Conservation (phyloP, 2,888 invertebrate species). For the Lathronympha strigana region DNA sequence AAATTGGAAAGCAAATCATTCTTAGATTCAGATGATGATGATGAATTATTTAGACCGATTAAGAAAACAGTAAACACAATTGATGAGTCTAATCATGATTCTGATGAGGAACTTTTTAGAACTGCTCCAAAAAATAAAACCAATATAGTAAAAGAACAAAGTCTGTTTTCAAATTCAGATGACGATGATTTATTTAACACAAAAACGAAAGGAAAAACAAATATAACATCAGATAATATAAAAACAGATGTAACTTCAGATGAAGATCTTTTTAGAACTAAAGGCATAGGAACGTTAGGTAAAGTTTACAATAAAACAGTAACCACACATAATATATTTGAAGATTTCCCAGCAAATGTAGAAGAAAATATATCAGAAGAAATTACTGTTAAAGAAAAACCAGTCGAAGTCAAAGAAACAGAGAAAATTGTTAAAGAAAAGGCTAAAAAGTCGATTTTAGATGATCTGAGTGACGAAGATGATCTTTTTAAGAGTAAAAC, state of each 20-base stretch:
- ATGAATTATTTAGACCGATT: conserved; percentile 32
- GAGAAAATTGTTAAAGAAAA: not conserved
- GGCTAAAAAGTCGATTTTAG: conserved; percentile 58
- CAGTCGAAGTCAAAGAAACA: conserved; percentile 12
- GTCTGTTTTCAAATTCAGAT: conserved; percentile 20
- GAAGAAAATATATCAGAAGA: conserved; percentile 13
- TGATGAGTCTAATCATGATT: not conserved
- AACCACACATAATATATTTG: conserved; percentile 18
- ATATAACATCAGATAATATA: not conserved
- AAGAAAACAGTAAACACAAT: not conserved
- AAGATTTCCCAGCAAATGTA: conserved; percentile 23
- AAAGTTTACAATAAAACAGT: conserved; percentile 21
- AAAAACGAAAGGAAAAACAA: conserved; percentile 16
- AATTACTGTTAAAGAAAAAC: conserved; percentile 13
- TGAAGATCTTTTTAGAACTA: conserved; percentile 22
- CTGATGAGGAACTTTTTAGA: conserved; percentile 17
- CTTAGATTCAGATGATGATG: conserved; percentile 28
- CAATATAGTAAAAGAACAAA: conserved; percentile 28
- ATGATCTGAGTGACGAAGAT: conserved; percentile 66
- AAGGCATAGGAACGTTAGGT: conserved; percentile 29
- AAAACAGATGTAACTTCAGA: conserved; percentile 14
- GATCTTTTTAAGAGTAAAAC: conserved; percentile 61
- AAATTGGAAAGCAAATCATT: conserved; percentile 1
- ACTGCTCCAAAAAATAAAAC: not conserved
- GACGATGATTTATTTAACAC: conserved; percentile 30